Evolutionary conservation across 2,797 vertebrate genomes (phyloP), one percentile per base, ranked within the genome.

Genomic region (Rallus crepitans): DNA sequence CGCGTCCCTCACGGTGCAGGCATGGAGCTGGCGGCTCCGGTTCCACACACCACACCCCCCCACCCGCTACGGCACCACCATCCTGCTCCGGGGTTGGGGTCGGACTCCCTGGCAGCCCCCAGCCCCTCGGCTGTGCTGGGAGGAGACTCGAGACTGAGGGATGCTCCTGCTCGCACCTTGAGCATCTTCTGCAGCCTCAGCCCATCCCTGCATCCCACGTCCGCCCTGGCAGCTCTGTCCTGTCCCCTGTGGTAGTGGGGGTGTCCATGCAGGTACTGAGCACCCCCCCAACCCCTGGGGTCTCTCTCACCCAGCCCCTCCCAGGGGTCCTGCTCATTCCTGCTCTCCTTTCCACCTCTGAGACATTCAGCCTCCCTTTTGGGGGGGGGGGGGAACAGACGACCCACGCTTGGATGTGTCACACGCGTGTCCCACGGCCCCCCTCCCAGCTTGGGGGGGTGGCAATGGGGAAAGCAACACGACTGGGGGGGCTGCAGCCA

Each of bases 401-500:
- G 15, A 71, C 50, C 40, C 39, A 19, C 20, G 6, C 21, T 4
- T 20, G 6, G 37, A 12, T 5, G 11, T 9, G 27, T 40, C 37
- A 53, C 55, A 52, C 12, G 5, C 37, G 0, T 35, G 45, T 61
- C 72, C 55, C 30, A 27, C 24, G n/a, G 21, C 40, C 17, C 20
- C 5, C 1, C 9, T 18, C 42, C 18, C 18, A 7, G 18, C 42
- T 45, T 45, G 42, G 15, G 17, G 18, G 17, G 42, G 40, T 15
- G 16, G 42, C 15, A 7, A 45, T 45, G 17, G 77, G 53, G 45
- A 4, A 45, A 11, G 25, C 82, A 31, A 47, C 14, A 5, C n/a
- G 33, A 15, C 0, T 2, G 23, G 33, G 53, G 20, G 11, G 18
- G 42, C 18, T 5, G 6, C 35, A 8, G 3, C 12, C 30, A 3